A percentile compares a stretch with the other conserved stretches of the same genome.
Conservation (phyloP, 1,140 invertebrate genomes). For the Drosophila mojavensis region DNA sequence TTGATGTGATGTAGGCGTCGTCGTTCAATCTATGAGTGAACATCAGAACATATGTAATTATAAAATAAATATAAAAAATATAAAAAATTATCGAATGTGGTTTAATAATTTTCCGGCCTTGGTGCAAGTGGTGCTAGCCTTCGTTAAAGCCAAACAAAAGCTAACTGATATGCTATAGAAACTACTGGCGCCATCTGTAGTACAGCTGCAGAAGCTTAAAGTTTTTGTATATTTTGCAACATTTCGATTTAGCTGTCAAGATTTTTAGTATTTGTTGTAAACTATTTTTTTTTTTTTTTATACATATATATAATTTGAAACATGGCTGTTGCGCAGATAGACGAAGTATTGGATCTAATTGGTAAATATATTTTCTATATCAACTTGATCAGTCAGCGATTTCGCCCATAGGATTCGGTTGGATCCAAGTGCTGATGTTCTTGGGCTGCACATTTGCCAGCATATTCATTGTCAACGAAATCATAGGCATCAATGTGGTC, state of each 20-base stretch:
- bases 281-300: not conserved
- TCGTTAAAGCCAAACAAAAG: not conserved
- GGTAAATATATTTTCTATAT: conserved; percentile 2
- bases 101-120: not conserved
- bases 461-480: not conserved
- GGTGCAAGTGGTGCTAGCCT: not conserved
- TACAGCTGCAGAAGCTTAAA: not conserved
- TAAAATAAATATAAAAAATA: conserved; percentile 43
- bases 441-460: not conserved
- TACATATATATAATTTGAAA: not conserved
- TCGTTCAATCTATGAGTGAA: conserved; percentile 30
- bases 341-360: conserved; percentile 18
- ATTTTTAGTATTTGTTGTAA: not conserved
- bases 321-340: conserved; percentile 6
- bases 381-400: not conserved
- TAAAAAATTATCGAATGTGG: conserved; percentile 2
- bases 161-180: not conserved
- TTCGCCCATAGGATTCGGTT: conserved; percentile 11
- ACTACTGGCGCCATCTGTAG: not conserved
- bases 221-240: too few relatives aligned
- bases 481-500: not conserved
- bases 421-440: not conserved
- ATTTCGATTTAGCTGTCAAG: conserved; percentile 3
- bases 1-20: conserved; percentile 29
- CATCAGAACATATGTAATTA: conserved; percentile 51